A percentile compares a stretch with the other conserved stretches of the same genome.
phyloP scores from a whole-genome alignment of 2,797 vertebrate genomes.

The Pipistrellus nathusii region DNA sequence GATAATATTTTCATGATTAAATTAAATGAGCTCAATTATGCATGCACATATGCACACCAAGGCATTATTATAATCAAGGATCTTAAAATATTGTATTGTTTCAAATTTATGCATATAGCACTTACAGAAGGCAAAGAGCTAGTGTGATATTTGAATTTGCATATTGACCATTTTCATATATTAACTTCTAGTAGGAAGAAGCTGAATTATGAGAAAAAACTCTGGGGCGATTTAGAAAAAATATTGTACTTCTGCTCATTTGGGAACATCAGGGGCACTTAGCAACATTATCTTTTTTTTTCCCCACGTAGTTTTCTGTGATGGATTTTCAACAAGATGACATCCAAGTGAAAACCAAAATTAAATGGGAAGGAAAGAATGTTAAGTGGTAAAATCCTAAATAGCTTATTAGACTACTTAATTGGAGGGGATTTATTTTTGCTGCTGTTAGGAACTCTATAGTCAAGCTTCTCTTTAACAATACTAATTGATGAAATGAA shows the following conservation, averaged over 20 bases:
- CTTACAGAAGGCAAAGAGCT: slow-evolving; percentile 61
- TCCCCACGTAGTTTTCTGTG: slow-evolving; percentile 63
- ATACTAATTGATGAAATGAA: slow-evolving; percentile 79
- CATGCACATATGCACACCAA: slow-evolving; percentile 78
- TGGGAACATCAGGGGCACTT: slow-evolving; percentile 75
- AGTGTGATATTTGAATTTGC: slow-evolving; percentile 73
- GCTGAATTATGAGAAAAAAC: slow-evolving; percentile 70
- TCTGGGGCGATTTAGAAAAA: slow-evolving; percentile 64
- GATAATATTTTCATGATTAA: slow-evolving; percentile 82
- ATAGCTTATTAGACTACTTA: slow-evolving; percentile 80
- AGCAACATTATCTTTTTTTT: slow-evolving; percentile 61
- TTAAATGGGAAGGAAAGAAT: slow-evolving; percentile 81
- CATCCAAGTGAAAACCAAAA: slow-evolving; percentile 79
- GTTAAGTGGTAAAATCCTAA: slow-evolving; percentile 79
- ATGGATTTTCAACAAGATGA: slow-evolving; percentile 74
- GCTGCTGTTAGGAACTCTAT: slow-evolving; percentile 57
- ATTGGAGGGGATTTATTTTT: slow-evolving; percentile 84
- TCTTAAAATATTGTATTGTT: slow-evolving; percentile 72
- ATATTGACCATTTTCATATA: slow-evolving; percentile 77
- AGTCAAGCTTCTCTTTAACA: slow-evolving; percentile 77
- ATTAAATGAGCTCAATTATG: slow-evolving; percentile 77
- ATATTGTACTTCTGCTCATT: slow-evolving; percentile 67
- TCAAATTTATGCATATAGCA: slow-evolving; percentile 71
- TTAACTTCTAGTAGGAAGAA: slow-evolving; percentile 72
- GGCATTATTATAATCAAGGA: slow-evolving; percentile 77